Evolutionary conservation across 2,113 vertebrate genomes (phyloP), one percentile per base, ranked within the genome.

Genomic region (Herpetotheres cachinnans): DNA sequence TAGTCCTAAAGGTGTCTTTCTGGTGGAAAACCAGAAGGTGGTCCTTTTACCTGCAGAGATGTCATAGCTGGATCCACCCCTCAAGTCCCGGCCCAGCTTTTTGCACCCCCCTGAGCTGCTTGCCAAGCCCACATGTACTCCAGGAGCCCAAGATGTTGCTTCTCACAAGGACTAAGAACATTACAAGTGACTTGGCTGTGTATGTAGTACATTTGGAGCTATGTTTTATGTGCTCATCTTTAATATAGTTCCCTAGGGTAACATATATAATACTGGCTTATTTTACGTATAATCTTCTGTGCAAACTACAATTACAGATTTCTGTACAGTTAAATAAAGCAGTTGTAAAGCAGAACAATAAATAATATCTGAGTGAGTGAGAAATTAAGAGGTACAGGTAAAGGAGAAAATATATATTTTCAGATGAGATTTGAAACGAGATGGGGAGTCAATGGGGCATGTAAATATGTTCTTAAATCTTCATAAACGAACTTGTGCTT

Each of bases 391-490:
- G 74, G 44, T 87, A 87, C 54, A 86, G 50, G 46, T 82, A 84
- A 82, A 72, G 17, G 36, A 85, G 84, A 73, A 90, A 72, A 80
- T 63, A 50, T 1, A 16, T 34, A 26, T 84, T 96, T 88, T 70
- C 69, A 86, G 67, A 71, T 90, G 40, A 88, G 63, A 76, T 92
- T 42, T 89, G 86, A 93, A 92, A 86, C 85, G 72, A 90, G n/a
- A 90, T 52, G 42, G 66, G 22, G 16, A 71, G 55, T 81, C 82
- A 91, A n/a, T 50, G 70, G 76, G 86, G 42, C 83, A 78, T 82
- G 32, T 72, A 87, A 74, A 72, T 42, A 4, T 76, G 67, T 87
- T 83, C 44, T 89, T 89, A 94, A 91, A 82, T 88, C 59, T 95
- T 82, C 87, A 61, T 83, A 67, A 93, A 85, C 36, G 67, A 63